Percentiles rank a stretch among this genome's conserved stretches.
Evolutionary conservation across 2,888 invertebrate genomes (phyloP).

Genomic region (Pocota personata): DNA sequence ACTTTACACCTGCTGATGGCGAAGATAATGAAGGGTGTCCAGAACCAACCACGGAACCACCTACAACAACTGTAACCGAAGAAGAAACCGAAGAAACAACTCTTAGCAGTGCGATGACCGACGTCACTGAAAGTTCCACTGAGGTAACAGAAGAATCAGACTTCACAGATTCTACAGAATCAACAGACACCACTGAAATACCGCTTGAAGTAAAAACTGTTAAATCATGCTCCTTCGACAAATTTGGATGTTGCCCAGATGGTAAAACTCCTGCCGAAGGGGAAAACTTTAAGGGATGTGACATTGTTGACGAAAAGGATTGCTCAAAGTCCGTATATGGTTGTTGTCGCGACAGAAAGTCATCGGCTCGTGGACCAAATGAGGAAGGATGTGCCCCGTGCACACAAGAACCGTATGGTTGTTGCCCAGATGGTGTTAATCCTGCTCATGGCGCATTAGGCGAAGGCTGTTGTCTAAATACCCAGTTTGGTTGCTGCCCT

Average conservation of each 20-base stretch:
- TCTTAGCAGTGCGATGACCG: slow-evolving; percentile 22
- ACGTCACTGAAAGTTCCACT: slow-evolving; percentile 33
- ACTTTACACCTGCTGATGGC: slow-evolving; percentile 89
- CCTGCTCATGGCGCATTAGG: slow-evolving; percentile 92
- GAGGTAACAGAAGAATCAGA: slow-evolving; percentile 44
- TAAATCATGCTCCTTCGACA: slow-evolving; percentile 82
- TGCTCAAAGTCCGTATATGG: slow-evolving; percentile 86
- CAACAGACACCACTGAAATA: slow-evolving; percentile 81
- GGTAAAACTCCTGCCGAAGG: slow-evolving; percentile 87
- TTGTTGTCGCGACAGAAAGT: slow-evolving; percentile 89
- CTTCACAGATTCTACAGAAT: slow-evolving; percentile 68
- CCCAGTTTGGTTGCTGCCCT: slow-evolving; percentile 93
- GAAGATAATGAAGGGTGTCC: slow-evolving; percentile 92
- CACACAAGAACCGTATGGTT: slow-evolving; percentile 89
- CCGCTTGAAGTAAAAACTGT: slow-evolving; percentile 74
- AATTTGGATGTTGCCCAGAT: slow-evolving; percentile 89
- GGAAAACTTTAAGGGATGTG: slow-evolving; percentile 79
- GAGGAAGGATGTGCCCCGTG: slow-evolving; percentile 91
- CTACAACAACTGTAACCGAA: slow-evolving; percentile 77
- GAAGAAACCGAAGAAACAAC: slow-evolving; percentile 74
- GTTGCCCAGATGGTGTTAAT: slow-evolving; percentile 92
- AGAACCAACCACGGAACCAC: slow-evolving; percentile 83
- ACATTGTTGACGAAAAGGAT: slow-evolving; percentile 78
- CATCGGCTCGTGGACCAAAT: slow-evolving; percentile 87
- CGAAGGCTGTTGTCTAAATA: slow-evolving; percentile 92